A percentile compares a stretch with the other conserved stretches of the same genome.
phyloP scores from a whole-genome alignment of 2,888 invertebrate genomes.

The Drosophila dives region DNA sequence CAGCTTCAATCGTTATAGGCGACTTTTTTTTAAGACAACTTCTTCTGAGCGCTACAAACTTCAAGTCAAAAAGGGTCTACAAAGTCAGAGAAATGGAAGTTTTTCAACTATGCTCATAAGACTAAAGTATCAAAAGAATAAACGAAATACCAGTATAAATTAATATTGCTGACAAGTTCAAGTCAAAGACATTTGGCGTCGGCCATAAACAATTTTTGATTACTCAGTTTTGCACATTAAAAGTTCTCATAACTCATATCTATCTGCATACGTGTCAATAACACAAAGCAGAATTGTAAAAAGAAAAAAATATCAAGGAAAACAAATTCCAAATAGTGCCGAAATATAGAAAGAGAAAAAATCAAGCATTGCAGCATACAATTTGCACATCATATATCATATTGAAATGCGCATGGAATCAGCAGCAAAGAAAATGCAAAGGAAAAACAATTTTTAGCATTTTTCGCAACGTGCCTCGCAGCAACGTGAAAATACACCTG shows the following conservation, averaged over 20 bases:
- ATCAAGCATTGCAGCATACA: constrained; percentile 65
- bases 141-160: constrained; percentile 5
- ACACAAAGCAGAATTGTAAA: constrained; percentile 19
- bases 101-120: too few relatives aligned
- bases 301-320: not conserved
- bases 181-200: constrained; percentile 33
- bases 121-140: not conserved
- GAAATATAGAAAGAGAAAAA: constrained; percentile 30
- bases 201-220: constrained; percentile 50
- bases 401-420: constrained; percentile 65
- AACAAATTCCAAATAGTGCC: constrained; percentile 2
- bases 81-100: not conserved
- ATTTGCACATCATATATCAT: constrained; percentile 76
- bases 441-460: constrained; percentile 53
- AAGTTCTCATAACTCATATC: constrained; percentile 50
- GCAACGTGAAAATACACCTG: constrained; percentile 57
- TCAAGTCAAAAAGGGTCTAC: not conserved
- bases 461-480: constrained; percentile 47
- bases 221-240: constrained; percentile 43
- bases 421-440: constrained; percentile 54
- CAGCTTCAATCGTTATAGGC: not conserved
- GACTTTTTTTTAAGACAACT: not conserved
- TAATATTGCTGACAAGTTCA: constrained; percentile 1
- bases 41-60: not conserved
- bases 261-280: constrained; percentile 53